phyloP scores from a whole-genome alignment of 2,888 invertebrate species.

The Zygogramma bicolorata region DNA sequence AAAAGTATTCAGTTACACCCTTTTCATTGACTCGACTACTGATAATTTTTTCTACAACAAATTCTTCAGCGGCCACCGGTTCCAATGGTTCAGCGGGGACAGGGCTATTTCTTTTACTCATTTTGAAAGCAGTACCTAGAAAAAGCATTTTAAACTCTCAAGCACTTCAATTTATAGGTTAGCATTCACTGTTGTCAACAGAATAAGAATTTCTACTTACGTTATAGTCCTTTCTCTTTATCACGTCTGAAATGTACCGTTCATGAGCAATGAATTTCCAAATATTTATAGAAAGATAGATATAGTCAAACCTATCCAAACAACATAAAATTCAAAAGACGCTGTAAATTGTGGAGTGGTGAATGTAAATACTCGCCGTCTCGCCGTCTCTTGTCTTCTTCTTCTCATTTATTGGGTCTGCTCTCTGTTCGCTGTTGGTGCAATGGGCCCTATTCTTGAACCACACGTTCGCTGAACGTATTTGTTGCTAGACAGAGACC shows the following conservation, averaged over 20 bases:
- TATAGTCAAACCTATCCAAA: background rate
- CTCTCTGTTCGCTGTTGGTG: too few species aligned
- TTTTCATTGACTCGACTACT: conserved; percentile 79
- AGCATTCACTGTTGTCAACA: background rate
- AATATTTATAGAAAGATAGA: background rate
- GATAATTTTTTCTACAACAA: conserved; percentile 91
- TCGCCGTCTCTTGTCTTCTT: too few species aligned
- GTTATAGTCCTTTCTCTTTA: background rate
- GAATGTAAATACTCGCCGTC: too few species aligned
- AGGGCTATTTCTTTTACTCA: conserved; percentile 56
- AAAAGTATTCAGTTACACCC: conserved; percentile 71
- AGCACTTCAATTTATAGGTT: background rate
- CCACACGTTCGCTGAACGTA: too few species aligned
- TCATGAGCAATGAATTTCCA: background rate
- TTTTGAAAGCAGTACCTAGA: conserved; percentile 16
- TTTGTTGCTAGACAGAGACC: too few species aligned
- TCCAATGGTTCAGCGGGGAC: conserved; percentile 43
- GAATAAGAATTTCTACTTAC: background rate
- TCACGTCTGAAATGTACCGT: background rate
- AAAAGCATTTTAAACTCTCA: background rate
- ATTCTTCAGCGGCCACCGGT: conserved; percentile 81
- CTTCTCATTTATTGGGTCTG: too few species aligned
- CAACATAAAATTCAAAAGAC: background rate
- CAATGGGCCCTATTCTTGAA: too few species aligned
- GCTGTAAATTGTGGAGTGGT: background rate